A percentile compares a stretch with the other conserved stretches of the same genome.
Evolutionary conservation across 2,888 invertebrate genomes (phyloP).

Genomic region (Gisinianus flammeolus): DNA sequence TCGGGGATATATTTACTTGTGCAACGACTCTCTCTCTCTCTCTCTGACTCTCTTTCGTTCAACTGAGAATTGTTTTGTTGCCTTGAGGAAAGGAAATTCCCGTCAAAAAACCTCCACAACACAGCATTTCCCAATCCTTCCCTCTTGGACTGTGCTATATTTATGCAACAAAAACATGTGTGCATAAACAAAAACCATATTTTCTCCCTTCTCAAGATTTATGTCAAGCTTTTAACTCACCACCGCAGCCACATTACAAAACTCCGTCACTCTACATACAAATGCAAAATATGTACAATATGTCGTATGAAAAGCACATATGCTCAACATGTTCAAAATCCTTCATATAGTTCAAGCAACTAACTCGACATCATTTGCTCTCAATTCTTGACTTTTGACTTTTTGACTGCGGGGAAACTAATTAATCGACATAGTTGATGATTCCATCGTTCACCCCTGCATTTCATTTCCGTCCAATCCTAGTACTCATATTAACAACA

Average conservation of each 20-base stretch:
- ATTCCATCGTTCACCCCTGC: background rate
- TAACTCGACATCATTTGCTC: background rate
- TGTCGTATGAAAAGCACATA: no score
- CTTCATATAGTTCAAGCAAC: no score
- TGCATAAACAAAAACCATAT: no score
- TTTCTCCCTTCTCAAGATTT: slow-evolving; percentile 5
- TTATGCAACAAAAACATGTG: no score
- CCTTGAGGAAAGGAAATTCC: background rate
- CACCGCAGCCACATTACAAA: background rate
- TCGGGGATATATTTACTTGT: background rate
- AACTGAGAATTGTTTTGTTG: background rate
- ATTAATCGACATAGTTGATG: slow-evolving; percentile 23
- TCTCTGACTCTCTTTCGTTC: background rate
- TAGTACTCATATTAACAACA: background rate
- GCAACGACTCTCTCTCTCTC: background rate
- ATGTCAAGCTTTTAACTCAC: background rate
- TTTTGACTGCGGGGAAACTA: slow-evolving; percentile 18
- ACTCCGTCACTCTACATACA: background rate
- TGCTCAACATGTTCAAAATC: no score
- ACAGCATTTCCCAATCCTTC: no score
- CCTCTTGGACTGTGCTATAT: no score
- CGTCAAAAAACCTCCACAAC: background rate
- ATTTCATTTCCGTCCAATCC: background rate
- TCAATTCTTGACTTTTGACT: background rate
- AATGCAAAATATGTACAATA: no score